Evolutionary conservation across 2,797 vertebrate genomes (phyloP).

Genomic region (Denticeps clupeoides): DNA sequence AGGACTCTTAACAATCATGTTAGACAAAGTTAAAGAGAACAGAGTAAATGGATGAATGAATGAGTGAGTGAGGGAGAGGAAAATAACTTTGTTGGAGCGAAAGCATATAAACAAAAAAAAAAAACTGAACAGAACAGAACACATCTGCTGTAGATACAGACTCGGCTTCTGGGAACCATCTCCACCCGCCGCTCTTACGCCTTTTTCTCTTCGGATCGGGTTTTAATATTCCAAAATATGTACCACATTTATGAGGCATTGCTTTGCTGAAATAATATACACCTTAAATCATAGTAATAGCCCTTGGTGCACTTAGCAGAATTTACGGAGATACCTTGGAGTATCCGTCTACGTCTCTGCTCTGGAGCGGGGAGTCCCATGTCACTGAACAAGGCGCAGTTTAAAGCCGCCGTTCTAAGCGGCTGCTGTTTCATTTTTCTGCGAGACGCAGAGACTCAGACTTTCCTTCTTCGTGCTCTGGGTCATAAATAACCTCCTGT

Average conservation of each 20-base stretch:
- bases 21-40: background rate
- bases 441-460: too few species aligned
- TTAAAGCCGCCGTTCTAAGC: too few species aligned
- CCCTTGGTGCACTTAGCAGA: constrained; percentile 28
- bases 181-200: constrained; percentile 26
- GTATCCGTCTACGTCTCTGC: constrained; percentile 18
- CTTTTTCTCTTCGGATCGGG: constrained; percentile 47
- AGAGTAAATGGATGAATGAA: constrained; percentile 6
- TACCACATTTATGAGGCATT: constrained; percentile 40
- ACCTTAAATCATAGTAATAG: constrained; percentile 45
- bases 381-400: constrained; percentile 11
- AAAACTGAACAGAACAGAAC: constrained; percentile 5
- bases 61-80: constrained; percentile 15
- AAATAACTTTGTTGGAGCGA: background rate
- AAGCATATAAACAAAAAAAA: constrained; percentile 6
- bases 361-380: background rate
- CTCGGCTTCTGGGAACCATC: constrained; percentile 41
- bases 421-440: too few species aligned
- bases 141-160: constrained; percentile 51
- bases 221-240: constrained; percentile 48
- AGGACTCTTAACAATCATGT: background rate
- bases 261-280: constrained; percentile 40
- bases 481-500: too few species aligned
- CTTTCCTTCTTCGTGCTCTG: too few species aligned
- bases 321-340: constrained; percentile 26